Evolutionary conservation across 2,888 invertebrate species (phyloP).

Genomic region (Hipparchia semele): DNA sequence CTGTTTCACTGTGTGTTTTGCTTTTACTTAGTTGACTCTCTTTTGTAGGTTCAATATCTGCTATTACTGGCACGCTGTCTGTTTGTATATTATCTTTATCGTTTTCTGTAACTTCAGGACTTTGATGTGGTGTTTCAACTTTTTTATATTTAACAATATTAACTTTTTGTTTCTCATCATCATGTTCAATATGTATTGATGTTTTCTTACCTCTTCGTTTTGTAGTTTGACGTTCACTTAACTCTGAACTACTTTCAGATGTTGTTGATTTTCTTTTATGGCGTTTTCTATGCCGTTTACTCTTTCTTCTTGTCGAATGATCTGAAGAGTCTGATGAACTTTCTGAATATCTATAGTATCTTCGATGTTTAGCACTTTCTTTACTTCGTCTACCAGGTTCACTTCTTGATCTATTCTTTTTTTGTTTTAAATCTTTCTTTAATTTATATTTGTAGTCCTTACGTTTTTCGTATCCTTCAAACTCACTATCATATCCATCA

Average conservation of each 20-base stretch:
- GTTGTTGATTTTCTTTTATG: slow-evolving; percentile 71
- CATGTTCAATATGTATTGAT: slow-evolving; percentile 74
- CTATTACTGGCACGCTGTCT: slow-evolving; percentile 33
- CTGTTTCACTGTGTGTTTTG: slow-evolving; percentile 72
- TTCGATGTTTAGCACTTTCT: slow-evolving; percentile 58
- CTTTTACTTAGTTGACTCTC: slow-evolving; percentile 56
- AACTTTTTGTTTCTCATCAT: slow-evolving; percentile 72
- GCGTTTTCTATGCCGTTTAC: slow-evolving; percentile 70
- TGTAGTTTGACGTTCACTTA: slow-evolving; percentile 66
- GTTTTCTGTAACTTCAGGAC: slow-evolving; percentile 46
- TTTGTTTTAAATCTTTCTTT: slow-evolving; percentile 51
- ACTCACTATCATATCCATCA: slow-evolving; percentile 77
- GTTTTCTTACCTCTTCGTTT: slow-evolving; percentile 77
- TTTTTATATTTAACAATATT: slow-evolving; percentile 75
- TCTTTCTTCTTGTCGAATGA: slow-evolving; percentile 66
- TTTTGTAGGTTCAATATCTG: slow-evolving; percentile 53
- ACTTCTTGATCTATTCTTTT: slow-evolving; percentile 76
- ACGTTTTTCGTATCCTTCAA: slow-evolving; percentile 57
- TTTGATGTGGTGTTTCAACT: slow-evolving; percentile 44
- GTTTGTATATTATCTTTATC: slow-evolving; percentile 43
- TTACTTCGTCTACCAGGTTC: slow-evolving; percentile 69
- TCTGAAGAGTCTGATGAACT: slow-evolving; percentile 62
- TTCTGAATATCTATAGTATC: slow-evolving; percentile 62
- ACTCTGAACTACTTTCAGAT: slow-evolving; percentile 74
- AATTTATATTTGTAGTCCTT: slow-evolving; percentile 55